These are phyloP conservation scores for Tapirus indicus DNA, from an alignment of 2,797 vertebrate genomes.

Conservation along the genomic window DNA sequence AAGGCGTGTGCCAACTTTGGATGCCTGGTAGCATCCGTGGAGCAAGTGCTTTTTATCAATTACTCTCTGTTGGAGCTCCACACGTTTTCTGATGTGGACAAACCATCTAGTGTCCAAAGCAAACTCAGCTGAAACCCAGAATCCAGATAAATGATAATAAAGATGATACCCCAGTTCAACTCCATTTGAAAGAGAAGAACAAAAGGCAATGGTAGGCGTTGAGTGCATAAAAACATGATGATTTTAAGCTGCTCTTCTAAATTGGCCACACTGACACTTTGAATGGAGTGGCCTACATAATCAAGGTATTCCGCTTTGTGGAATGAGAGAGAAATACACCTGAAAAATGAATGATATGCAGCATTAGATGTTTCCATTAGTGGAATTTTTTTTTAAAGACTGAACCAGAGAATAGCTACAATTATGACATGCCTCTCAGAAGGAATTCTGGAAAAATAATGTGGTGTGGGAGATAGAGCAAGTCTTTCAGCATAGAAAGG, in stretches of 20 bases:
- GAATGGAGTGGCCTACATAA: no score
- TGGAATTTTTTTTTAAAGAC: slow-evolving; percentile 76
- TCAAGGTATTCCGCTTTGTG: not conserved
- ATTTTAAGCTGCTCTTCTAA: not conserved
- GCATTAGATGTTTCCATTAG: slow-evolving; percentile 77
- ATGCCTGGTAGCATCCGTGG: accelerated
- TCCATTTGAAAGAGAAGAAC: not conserved
- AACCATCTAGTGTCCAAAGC: not conserved
- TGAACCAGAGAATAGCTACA: slow-evolving; percentile 78
- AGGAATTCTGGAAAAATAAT: slow-evolving; percentile 65
- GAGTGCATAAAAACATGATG: not conserved
- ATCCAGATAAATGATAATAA: not conserved
- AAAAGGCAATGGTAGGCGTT: not conserved
- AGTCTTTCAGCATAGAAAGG: slow-evolving; percentile 55
- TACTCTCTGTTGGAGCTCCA: not conserved
- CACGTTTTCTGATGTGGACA: no score
- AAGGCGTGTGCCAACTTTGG: not conserved
- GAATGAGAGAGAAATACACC: not conserved
- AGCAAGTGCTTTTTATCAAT: not conserved
- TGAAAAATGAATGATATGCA: slow-evolving; percentile 81
- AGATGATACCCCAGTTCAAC: not conserved
- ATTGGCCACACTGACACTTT: not conserved
- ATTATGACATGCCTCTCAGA: slow-evolving; percentile 72
- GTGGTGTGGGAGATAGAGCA: slow-evolving; percentile 24
- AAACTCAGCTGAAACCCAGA: not conserved